Base-by-base conservation (phyloP, 2,797 vertebrate species). In the Ctenopoma kingsleyae region DNA sequence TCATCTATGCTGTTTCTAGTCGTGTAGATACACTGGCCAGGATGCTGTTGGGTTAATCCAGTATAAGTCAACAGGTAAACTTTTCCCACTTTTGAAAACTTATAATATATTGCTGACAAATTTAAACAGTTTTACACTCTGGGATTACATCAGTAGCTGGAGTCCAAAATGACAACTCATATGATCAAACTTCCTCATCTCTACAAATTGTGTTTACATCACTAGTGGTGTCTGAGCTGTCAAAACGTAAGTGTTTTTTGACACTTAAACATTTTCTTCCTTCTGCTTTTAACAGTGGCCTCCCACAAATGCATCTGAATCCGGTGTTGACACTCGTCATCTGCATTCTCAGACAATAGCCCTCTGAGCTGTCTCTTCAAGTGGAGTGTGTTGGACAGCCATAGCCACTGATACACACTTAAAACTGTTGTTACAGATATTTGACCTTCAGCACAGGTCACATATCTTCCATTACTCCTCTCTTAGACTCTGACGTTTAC, bases 311-410 rank as follows among this genome's bases (percentile, higher is more conserved):
- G 55, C 40, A 8, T 66, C 47, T 63, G 62, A 54, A 69, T 84
- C 75, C 49, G 13, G 71, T 41, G 60, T 62, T 65, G 74, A 78
- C 76, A 52, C 54, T 46, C 59, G 12, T 60, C 16, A 16, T 38
- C 55, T 61, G 67, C 85, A 87, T 89, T 86, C 83, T 84, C 86
- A 81, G 85, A 90, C 82, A 23, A 25, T 8, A 23, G 58, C 76
- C 52, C 65, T 79, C 66, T n/a, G 11, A 35, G 69, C 6, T 74
- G 61, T 81, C 87, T 52, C 74, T 44, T 70, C 38, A 30, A 50
- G 75, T 78, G 50, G 66, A 74, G 76, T 62, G 78, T 71, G 70
- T 80, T 0, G 19, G 58, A 54, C 60, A 15, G 52, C 58, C 1
- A 3, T 46, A 53, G 30, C 58, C 61, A 15, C 75, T 32, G 62